Conservation (phyloP, 2,888 invertebrate species). For the Limnephilus auricula region DNA sequence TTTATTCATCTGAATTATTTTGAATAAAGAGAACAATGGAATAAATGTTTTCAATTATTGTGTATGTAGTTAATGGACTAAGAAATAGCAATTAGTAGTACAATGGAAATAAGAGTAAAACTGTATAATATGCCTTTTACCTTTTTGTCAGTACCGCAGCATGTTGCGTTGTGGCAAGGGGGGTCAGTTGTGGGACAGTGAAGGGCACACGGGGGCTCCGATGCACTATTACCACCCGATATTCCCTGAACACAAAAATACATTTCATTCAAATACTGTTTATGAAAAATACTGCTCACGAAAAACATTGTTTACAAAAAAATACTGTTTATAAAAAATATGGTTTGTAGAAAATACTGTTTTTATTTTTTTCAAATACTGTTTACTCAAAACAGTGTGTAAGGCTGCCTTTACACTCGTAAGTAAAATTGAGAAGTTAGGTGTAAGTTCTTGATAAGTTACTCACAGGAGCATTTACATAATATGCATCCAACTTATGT, state of each 20-base stretch:
- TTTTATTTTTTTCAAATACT: too few relatives aligned
- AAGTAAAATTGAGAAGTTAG: too few relatives aligned
- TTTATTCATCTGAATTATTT: not conserved
- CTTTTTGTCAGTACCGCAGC: slow-evolving; percentile 90
- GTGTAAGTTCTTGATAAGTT: too few relatives aligned
- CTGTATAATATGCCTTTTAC: slow-evolving; percentile 71
- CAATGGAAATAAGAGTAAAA: slow-evolving; percentile 6
- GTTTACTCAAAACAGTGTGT: too few relatives aligned
- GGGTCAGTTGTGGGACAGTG: slow-evolving; percentile 92
- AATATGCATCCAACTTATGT: too few relatives aligned
- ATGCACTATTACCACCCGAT: slow-evolving; percentile 73
- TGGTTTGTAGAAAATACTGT: too few relatives aligned
- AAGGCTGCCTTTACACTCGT: too few relatives aligned
- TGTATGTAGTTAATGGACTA: too few relatives aligned
- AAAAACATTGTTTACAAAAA: not conserved
- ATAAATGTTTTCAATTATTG: too few relatives aligned
- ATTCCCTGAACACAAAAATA: slow-evolving; percentile 68
- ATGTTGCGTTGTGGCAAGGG: slow-evolving; percentile 91
- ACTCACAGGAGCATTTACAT: too few relatives aligned
- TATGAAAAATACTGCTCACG: not conserved
- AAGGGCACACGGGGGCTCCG: slow-evolving; percentile 85
- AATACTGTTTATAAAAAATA: not conserved
- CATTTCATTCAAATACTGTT: not conserved
- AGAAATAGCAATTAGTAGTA: not conserved
- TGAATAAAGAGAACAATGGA: too few relatives aligned